Conservation (phyloP, 92 coral and sea anemone species). For the Epizoanthus scotinus region DNA sequence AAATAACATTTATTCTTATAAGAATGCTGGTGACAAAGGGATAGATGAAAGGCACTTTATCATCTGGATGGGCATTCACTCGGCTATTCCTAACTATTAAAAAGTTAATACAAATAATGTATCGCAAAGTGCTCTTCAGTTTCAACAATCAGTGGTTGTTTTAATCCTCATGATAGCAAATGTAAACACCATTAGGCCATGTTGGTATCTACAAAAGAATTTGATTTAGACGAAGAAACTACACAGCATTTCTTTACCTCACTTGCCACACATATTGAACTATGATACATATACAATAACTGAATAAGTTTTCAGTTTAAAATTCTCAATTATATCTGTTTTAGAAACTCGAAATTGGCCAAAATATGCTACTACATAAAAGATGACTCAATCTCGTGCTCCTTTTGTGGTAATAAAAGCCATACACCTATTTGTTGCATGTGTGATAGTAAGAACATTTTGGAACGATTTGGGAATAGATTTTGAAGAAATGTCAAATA, state of each 20-base stretch:
- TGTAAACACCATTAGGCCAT: background rate
- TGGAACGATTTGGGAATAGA: no score
- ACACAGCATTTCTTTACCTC: background rate
- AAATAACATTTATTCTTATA: no score
- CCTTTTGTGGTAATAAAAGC: no score
- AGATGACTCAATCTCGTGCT: no score
- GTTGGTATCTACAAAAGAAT: constrained; percentile 1
- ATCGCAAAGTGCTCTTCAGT: background rate
- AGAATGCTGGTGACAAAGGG: constrained; percentile 1
- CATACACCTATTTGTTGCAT: no score
- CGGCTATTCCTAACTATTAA: background rate
- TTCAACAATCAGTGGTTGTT: background rate
- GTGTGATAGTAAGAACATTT: no score
- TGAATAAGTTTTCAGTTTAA: no score
- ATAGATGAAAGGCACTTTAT: background rate
- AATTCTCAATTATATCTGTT: no score
- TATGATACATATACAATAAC: constrained; percentile 16
- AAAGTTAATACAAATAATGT: background rate
- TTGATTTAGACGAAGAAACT: background rate
- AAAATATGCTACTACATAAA: no score
- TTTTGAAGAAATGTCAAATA: no score
- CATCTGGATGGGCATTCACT: constrained; percentile 11
- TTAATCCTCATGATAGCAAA: background rate
- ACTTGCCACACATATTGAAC: background rate
- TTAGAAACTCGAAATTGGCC: no score